Evolutionary conservation across 2,797 vertebrate species (phyloP), one percentile per base, ranked within the genome.

Genomic region (Myripristis murdjan): DNA sequence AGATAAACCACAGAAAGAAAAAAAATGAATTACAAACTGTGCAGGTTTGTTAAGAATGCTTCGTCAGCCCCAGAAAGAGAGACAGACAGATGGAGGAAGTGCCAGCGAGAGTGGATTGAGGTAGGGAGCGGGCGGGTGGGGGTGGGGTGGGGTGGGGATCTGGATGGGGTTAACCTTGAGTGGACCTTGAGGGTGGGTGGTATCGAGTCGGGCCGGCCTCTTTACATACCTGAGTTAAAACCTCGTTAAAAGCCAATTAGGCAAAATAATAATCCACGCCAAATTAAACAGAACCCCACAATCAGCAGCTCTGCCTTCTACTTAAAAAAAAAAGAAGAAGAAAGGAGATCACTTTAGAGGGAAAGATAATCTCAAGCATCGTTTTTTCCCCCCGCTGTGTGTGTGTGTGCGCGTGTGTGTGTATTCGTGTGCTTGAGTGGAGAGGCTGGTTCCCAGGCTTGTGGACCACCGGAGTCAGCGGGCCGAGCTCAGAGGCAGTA

Each of bases 181-280:
- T 16, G 69, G 89, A 89, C 85, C 79, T 70, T 89, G 65, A 18
- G 49, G 75, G 86, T 93, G 90, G 91, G 91, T 88, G 91, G 88
- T 81, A 84, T 6, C 75, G 66, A 79, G 67, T 53, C 35, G 64
- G 61, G 67, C 47, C 11, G 23, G 76, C 80, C 84, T 75, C 79
- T 86, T 87, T 74, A 85, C 75, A 84, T 83, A 85, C 78, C 78
- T 55, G 33, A 77, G 66, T 85, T 87, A 84, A 90, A 92, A 89
- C 77, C 87, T 92, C 58, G 53, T 91, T 92, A 93, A 93, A 92
- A 91, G 64, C 76, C 85, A 92, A 92, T 91, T 91, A 91, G 57
- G 77, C 82, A 73, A 71, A 90, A 90, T 81, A 91, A 93, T 90
- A 91, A 91, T 86, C 78, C 53, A 57, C 8, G 78, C 79, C 85